A percentile compares a stretch with the other conserved stretches of the same genome.
Conservation (phyloP, 2,113 vertebrate species). For the Catharus minimus region DNA sequence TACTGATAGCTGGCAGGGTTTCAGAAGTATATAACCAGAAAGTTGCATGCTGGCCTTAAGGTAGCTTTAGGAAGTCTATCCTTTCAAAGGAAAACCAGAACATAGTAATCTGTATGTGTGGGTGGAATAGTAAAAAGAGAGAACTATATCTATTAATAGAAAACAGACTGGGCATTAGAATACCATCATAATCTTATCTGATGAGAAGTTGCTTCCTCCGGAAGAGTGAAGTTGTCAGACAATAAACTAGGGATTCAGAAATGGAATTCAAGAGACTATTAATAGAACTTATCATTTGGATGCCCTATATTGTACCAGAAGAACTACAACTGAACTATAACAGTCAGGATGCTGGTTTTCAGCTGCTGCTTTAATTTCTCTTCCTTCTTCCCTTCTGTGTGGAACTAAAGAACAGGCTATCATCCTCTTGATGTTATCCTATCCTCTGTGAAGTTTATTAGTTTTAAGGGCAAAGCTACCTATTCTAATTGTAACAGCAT, state of each 20-base stretch:
- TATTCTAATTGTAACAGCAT: background rate
- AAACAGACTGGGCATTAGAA: background rate
- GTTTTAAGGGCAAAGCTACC: background rate
- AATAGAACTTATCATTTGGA: background rate
- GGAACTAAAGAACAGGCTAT: background rate
- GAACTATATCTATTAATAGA: background rate
- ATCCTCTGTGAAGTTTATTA: background rate
- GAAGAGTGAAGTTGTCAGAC: background rate
- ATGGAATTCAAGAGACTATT: background rate
- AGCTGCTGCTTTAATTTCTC: background rate
- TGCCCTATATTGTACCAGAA: background rate
- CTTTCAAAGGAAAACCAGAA: background rate
- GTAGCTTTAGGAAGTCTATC: background rate
- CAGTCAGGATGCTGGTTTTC: background rate
- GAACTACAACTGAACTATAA: background rate
- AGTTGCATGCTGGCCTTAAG: background rate
- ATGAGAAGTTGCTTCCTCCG: background rate
- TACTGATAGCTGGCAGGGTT: background rate
- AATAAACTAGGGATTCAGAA: background rate
- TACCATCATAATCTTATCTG: background rate
- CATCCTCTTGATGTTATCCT: background rate
- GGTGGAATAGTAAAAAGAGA: background rate
- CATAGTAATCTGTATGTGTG: rapidly evolving
- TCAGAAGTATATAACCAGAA: background rate
- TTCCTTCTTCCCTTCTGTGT: background rate